These are phyloP conservation scores for Agrilus cyanescens DNA, from an alignment of 2,888 invertebrate genomes.

Conservation along the genomic window DNA sequence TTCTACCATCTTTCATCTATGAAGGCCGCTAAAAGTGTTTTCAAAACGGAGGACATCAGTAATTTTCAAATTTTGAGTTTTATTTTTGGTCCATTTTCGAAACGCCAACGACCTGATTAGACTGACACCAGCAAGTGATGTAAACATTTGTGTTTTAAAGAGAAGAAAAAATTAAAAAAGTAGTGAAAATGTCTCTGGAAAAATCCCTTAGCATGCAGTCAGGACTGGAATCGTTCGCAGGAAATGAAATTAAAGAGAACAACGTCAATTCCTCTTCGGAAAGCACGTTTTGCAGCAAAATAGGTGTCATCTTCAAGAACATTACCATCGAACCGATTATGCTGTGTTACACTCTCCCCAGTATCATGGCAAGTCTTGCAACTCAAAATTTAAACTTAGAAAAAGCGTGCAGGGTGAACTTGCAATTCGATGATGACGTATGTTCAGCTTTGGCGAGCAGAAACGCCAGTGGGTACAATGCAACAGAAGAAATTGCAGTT, in stretches of 20 bases:
- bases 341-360: conserved; percentile 50
- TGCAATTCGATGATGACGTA: conserved; percentile 51
- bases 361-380: conserved; percentile 50
- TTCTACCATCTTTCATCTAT: too few species aligned
- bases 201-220: conserved; percentile 28
- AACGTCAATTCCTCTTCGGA: conserved; percentile 41
- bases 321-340: conserved; percentile 52
- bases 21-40: too few species aligned
- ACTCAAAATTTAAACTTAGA: conserved; percentile 73
- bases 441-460: conserved; percentile 61
- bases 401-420: conserved; percentile 72
- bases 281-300: conserved; percentile 40
- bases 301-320: background rate
- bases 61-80: background rate
- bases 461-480: conserved; percentile 52
- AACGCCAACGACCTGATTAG: background rate
- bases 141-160: too few species aligned
- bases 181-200: conserved; percentile 25
- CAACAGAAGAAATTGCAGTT: conserved; percentile 36
- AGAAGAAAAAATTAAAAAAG: too few species aligned
- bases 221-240: conserved; percentile 30
- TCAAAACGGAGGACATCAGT: too few species aligned
- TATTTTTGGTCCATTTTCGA: background rate
- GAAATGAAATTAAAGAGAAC: conserved; percentile 27
- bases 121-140: too few species aligned